Conservation (phyloP, 2,888 invertebrate genomes). For the Cyrtodaria siliqua region DNA sequence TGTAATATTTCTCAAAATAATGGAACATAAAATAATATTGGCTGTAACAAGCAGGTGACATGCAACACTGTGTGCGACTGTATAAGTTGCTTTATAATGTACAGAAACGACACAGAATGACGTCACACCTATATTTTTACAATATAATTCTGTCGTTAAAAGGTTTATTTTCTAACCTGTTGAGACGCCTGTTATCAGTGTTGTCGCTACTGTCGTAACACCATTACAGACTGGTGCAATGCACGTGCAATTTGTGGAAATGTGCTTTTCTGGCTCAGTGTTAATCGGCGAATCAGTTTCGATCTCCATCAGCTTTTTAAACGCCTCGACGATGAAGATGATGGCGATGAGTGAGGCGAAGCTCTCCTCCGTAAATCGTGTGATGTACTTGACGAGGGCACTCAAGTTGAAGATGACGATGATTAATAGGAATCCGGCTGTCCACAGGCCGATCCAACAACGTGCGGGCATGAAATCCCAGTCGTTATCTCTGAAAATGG, state of each 20-base stretch:
- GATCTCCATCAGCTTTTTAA: constrained; percentile 94
- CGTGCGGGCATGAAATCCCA: constrained; percentile 98
- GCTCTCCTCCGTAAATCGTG: constrained; percentile 98
- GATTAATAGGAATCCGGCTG: constrained; percentile 92
- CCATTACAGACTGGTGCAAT: constrained; percentile 45
- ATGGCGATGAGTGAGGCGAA: constrained; percentile 98
- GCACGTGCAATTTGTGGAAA: constrained; percentile 64
- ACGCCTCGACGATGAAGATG: constrained; percentile 98
- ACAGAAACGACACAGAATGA: too few species aligned
- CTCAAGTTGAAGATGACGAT: constrained; percentile 98
- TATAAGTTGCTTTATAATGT: too few species aligned
- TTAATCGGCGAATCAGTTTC: constrained; percentile 65
- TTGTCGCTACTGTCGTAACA: constrained; percentile 20
- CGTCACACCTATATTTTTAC: too few species aligned
- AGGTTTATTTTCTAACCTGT: too few species aligned
- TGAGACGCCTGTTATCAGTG: constrained; percentile 10
- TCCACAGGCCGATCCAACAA: constrained; percentile 99
- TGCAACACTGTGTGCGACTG: too few species aligned
- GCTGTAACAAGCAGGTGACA: too few species aligned
- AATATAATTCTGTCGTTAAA: too few species aligned
- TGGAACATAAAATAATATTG: too few species aligned
- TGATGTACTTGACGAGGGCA: constrained; percentile 98
- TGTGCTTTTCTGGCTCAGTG: constrained; percentile 52
- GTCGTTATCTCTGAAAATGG: constrained; percentile 88
- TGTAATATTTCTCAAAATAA: too few species aligned